Conservation (phyloP, 1,140 invertebrate species). For the Apis dorsata region DNA sequence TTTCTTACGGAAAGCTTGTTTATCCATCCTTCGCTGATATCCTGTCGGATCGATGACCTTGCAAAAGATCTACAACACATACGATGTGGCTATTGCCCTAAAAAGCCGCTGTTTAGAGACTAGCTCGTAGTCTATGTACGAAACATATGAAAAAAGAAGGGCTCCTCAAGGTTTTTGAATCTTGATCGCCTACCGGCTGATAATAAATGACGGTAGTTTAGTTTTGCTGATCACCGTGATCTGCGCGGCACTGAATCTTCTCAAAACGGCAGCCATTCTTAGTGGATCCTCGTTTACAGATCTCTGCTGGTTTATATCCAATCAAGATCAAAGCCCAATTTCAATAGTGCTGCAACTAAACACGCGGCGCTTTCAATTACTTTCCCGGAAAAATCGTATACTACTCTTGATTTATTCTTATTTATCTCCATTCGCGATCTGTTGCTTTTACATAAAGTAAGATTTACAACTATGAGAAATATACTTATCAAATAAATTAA, state of each 20-base stretch:
- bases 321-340: conserved; percentile 45
- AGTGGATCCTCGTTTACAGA: conserved; percentile 52
- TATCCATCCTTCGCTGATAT: conserved; percentile 90
- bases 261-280: conserved; percentile 74
- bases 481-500: conserved; percentile 14
- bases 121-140: conserved; percentile 26
- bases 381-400: conserved; percentile 14
- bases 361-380: conserved; percentile 39
- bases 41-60: conserved; percentile 78
- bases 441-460: conserved; percentile 24
- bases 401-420: conserved; percentile 49
- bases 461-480: conserved; percentile 37
- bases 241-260: conserved; percentile 66
- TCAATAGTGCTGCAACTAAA: conserved; percentile 22
- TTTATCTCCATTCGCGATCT: conserved; percentile 51
- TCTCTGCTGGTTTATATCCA: conserved; percentile 38
- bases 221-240: conserved; percentile 65
- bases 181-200: conserved; percentile 60
- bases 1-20: conserved; percentile 93
- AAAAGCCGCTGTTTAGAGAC: conserved; percentile 22
- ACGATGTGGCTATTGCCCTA: conserved; percentile 39
- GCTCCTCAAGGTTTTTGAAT: conserved; percentile 32
- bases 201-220: conserved; percentile 59
- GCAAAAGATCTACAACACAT: conserved; percentile 64
- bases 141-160: conserved; percentile 39